Conservation (phyloP, 92 coral and sea anemone genomes). For the Hydrozoanthus gracilis region DNA sequence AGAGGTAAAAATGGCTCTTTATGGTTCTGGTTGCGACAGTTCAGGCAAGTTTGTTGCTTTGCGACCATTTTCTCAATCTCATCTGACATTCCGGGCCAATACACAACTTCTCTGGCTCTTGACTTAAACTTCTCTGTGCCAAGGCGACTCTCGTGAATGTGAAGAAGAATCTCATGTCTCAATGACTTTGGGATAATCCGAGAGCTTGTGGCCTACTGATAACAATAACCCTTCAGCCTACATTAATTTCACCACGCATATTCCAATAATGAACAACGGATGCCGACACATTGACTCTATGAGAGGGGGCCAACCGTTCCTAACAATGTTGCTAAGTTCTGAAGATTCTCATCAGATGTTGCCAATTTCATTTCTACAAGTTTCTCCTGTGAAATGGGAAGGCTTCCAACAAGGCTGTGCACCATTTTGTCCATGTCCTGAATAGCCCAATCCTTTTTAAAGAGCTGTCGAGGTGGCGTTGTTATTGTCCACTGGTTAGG, state of each 20-base stretch:
- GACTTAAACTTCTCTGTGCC: conserved; percentile 71
- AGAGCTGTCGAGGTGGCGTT: conserved; percentile 30
- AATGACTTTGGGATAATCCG: conserved; percentile 54
- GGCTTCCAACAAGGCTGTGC: conserved; percentile 63
- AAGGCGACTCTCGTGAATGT: conserved; percentile 66
- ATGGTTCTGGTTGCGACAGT: conserved; percentile 37
- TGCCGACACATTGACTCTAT: conserved; percentile 35
- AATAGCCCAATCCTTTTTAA: conserved; percentile 32
- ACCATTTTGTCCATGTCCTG: conserved; percentile 67
- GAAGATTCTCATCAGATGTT: conserved; percentile 60
- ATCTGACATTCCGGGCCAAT: conserved; percentile 61
- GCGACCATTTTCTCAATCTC: conserved; percentile 56
- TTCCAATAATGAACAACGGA: conserved; percentile 57
- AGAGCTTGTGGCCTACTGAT: conserved; percentile 62
- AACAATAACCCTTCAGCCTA: conserved; percentile 68
- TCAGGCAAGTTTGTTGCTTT: conserved; percentile 31
- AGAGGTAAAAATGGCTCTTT: conserved; percentile 54
- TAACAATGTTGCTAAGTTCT: conserved; percentile 43
- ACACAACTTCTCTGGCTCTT: conserved; percentile 48
- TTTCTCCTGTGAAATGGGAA: conserved; percentile 59
- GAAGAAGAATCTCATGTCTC: conserved; percentile 54
- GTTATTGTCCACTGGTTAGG: conserved; percentile 41
- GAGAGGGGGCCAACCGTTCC: conserved; percentile 68
- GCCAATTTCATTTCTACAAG: conserved; percentile 54
- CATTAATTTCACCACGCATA: conserved; percentile 49